Evolutionary conservation across 2,113 vertebrate species (phyloP), one percentile per base, ranked within the genome.

Genomic region (Mirounga angustirostris): DNA sequence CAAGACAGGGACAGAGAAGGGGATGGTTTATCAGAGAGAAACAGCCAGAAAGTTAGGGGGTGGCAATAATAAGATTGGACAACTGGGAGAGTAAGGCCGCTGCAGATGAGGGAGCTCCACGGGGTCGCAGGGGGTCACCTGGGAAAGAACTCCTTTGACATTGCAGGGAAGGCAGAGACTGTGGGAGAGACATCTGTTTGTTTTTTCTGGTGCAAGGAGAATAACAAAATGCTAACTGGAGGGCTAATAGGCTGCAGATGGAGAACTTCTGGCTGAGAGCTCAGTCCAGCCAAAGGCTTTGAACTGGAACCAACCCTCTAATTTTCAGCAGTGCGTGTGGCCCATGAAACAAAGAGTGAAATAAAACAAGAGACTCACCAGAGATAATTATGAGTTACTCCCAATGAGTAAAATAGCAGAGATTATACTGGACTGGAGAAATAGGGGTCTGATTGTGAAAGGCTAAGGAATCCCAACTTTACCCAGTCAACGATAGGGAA

Each of bases 121-220:
- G 16, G 74, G 96, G 95, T 81, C 50, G 0, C 52, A 59, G 89
- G 73, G 94, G 90, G 95, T 97, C 96, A 82, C 87, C 84, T 95
- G 86, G 94, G 89, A 85, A 91, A 93, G 90, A 88, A 71, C 86
- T 83, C 88, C 89, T 92, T 56, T 91, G 89, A 95, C 94, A 93
- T 43, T 1, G 26, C 33, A 83, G 69, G 85, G 63, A 69, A 89
- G 65, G 21, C 85, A 81, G 58, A 85, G 92, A 52, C 92, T 95
- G 96, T 93, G 95, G 95, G 96, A 97, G 96, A 95, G 83, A 85
- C 91, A 90, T 88, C 92, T 96, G 94, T 96, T 97, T 97, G 95
- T 95, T 98, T 96, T 95, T 92, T 92, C 93, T 97, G 90, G 86
- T 76, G 59, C 79, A 54, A 82, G 81, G 94, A 87, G 95, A 79